phyloP scores from a whole-genome alignment of 2,113 vertebrate species.

The pig (Sus scrofa) region DNA sequence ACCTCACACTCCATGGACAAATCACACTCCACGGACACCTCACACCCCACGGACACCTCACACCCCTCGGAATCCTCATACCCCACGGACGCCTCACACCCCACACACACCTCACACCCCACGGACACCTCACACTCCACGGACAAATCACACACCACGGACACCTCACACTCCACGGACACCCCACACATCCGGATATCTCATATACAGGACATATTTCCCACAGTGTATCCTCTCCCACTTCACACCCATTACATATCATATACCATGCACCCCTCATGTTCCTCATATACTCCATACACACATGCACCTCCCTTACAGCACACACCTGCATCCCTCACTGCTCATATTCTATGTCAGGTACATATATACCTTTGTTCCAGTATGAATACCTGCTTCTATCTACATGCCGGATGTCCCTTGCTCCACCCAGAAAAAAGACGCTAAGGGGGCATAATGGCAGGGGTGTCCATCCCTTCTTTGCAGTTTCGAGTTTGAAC shows the following conservation, averaged over 20 bases:
- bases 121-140: fast-evolving
- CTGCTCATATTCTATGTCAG: neutral
- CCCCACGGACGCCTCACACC: too few species aligned
- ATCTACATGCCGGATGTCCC: neutral
- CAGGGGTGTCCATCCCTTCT: neutral
- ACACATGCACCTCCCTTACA: fast-evolving
- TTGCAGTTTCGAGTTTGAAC: neutral
- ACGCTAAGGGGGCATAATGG: neutral
- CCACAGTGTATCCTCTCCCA: too few species aligned
- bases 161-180: too few species aligned
- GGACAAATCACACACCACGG: neutral
- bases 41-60: neutral
- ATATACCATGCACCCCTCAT: too few species aligned
- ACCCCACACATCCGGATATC: neutral
- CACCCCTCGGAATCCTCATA: neutral
- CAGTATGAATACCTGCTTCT: neutral
- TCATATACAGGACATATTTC: neutral
- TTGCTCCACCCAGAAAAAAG: neutral
- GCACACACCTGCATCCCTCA: neutral
- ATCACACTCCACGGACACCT: neutral
- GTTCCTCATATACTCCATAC: too few species aligned
- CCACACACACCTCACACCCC: fast-evolving
- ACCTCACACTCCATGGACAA: too few species aligned
- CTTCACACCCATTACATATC: neutral
- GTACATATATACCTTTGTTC: neutral